Evolutionary conservation across 2,797 vertebrate genomes (phyloP), one percentile per base, ranked within the genome.

Genomic region (Menidia menidia): DNA sequence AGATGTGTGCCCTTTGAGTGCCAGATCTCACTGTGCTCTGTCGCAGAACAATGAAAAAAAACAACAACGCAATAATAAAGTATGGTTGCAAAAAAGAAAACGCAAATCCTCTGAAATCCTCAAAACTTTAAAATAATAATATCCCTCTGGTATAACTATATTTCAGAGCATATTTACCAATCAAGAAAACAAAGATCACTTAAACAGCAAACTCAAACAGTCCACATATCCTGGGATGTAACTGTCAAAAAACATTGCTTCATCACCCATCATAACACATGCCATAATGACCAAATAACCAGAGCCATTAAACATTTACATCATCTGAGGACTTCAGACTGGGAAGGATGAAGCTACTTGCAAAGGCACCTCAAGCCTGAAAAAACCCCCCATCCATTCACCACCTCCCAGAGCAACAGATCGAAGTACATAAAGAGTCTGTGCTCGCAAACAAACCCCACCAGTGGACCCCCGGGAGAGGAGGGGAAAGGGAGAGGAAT

Each of bases 241-340:
- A 83, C 54, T 52, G 82, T 73, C n/a, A 4, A 78, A 90, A 83
- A 82, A 73, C 71, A 67, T 55, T 80, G 76, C 89, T 89, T 91
- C 88, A 91, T 64, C 80, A 82, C 90, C 84, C 86, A 91, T 91
- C 89, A 91, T 87, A 83, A 90, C 87, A 86, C 79, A 70, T 60
- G 33, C 81, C 75, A 84, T 76, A 87, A 87, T 77, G 83, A 75
- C 80, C 79, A 84, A 85, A 93, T 91, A 91, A 92, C 91, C 91
- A 92, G 82, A 41, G 78, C 62, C 83, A 92, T 93, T 91, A 92
- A 93, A 92, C 85, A 90, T 91, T 92, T 87, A 93, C 51, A 85
- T 80, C 35, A 19, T 75, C 87, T 60, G 43, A 71, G 81, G 78
- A 81, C 88, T 81, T 80, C 47, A 80, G 82, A 76, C 76, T 62